These are phyloP conservation scores for Sus scrofa DNA, from an alignment of 2,113 vertebrate genomes.

Conservation along the genomic window T2T-Sscrofa CM000816.6:33169001-33169500, in stretches of 20 bases:
- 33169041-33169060: conserved; percentile 13
- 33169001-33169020: background rate
- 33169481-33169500: too few relatives aligned
- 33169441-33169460: too few relatives aligned
- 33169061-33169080: background rate
- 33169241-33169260: background rate
- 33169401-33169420: too few relatives aligned
- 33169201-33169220: background rate
- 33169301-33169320: background rate
- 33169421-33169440: too few relatives aligned
- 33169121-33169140: background rate
- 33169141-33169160: background rate
- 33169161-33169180: background rate
- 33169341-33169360: background rate
- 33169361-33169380: background rate
- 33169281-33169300: background rate
- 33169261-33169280: background rate
- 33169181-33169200: background rate
- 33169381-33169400: background rate
- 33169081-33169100: background rate
- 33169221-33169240: background rate
- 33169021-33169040: background rate
- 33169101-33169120: background rate
- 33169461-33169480: too few relatives aligned
- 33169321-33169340: background rate